Evolutionary conservation across 1,140 invertebrate species (phyloP), one percentile per base, ranked within the genome.

Genomic region (Fopius arisanus): DNA sequence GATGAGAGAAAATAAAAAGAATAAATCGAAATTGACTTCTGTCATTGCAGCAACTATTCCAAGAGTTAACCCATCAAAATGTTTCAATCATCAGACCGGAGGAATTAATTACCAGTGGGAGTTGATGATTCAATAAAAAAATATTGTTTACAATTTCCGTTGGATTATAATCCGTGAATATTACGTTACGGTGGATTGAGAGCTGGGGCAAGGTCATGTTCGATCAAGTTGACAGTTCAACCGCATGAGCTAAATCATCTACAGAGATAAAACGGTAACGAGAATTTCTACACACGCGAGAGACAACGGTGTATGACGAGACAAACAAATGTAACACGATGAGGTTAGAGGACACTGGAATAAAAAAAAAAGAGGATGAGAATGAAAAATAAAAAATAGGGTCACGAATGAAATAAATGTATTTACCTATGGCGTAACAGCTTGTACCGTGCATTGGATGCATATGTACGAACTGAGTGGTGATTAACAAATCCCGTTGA

Each of bases 401-500:
- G 41, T 43, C 41, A 48, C 14, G 21, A 65, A 16, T 31, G 16
- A 66, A 68, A 51, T 21, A 68, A 73, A 70, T 43, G 41, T 43
- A 43, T 43, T 78, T 78, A 79, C 79, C 79, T 79, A 82, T 79
- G 73, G 77, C 76, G 79, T 81, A 79, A 78, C 78, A 78, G 79
- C 76, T 79, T 78, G 78, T 80, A 80, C 62, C 66, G 79, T 74
- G 79, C 77, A 81, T 80, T 82, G 79, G 80, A 81, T 81, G 81
- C 78, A 82, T 81, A 78, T 78, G 78, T 80, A 79, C 74, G 73
- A 79, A 78, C 72, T 70, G 78, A 78, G 74, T 74, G 73, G 76
- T 75, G 77, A 72, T 75, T 69, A 76, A 77, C 77, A 75, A 82
- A 80, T 81, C 81, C 80, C 78, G 79, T 82, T 81, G 81, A 81